Conservation (phyloP, 2,797 vertebrate species). For the Petrocephalus sullivani region DNA sequence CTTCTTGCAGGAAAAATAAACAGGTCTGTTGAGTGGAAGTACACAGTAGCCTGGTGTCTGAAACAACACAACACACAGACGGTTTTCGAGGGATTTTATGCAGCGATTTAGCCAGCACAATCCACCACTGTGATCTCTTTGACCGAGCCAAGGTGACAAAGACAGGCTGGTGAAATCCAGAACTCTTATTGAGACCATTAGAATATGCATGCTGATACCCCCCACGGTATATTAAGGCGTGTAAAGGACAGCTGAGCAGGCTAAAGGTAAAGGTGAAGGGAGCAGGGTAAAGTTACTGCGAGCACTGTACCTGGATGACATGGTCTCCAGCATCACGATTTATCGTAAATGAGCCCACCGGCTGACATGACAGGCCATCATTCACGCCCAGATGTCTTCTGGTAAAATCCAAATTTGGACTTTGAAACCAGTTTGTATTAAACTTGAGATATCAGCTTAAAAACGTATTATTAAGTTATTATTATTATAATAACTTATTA, state of each 20-base stretch:
- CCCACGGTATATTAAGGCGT: not conserved
- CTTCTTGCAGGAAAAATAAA: slow-evolving; percentile 27
- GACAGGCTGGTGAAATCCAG: not conserved
- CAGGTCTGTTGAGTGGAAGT: not conserved
- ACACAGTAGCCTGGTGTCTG: not conserved
- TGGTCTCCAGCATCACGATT: not conserved
- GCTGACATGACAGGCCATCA: not conserved
- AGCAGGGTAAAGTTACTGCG: not conserved
- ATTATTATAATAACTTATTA: too few species aligned
- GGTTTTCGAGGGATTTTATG: not conserved
- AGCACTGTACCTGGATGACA: not conserved
- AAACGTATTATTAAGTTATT: not conserved
- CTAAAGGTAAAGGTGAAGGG: not conserved
- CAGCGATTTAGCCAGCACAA: not conserved
- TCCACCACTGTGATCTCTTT: not conserved
- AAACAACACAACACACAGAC: not conserved
- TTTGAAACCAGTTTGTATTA: not conserved
- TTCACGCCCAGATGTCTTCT: not conserved
- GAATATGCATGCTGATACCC: not conserved
- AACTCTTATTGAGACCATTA: not conserved
- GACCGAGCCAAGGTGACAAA: not conserved
- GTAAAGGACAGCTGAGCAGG: not conserved
- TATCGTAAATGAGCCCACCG: not conserved
- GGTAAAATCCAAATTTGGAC: not conserved
- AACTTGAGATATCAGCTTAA: not conserved